A percentile compares a stretch with the other conserved stretches of the same genome.
Evolutionary conservation across 2,888 invertebrate species (phyloP).

Genomic region (Thelaira solivaga): DNA sequence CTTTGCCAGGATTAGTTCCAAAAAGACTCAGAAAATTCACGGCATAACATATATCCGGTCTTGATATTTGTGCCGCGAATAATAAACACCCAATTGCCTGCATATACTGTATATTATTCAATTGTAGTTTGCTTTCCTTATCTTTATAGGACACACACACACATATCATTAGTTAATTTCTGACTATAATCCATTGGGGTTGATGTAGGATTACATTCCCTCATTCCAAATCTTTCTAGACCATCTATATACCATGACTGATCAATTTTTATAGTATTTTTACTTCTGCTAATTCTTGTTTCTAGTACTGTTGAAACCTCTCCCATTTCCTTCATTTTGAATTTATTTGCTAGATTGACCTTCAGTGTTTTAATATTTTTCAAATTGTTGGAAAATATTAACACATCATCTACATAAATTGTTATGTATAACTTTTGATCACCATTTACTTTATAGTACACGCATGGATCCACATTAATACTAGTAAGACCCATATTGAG

Average conservation of each 20-base stretch:
- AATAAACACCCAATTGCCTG: conserved; percentile 44
- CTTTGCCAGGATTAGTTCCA: too few relatives aligned
- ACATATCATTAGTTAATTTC: background rate
- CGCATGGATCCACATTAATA: too few relatives aligned
- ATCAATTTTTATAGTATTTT: too few relatives aligned
- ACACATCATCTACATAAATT: too few relatives aligned
- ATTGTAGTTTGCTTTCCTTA: background rate
- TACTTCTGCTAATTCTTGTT: conserved; percentile 3
- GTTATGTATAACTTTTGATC: too few relatives aligned
- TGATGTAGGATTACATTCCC: conserved; percentile 35
- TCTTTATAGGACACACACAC: too few relatives aligned
- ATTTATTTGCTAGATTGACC: too few relatives aligned
- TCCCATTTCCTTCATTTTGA: conserved; percentile 1
- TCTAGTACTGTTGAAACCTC: conserved; percentile 36
- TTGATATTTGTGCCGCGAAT: conserved; percentile 48
- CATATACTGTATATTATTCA: background rate
- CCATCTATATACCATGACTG: background rate
- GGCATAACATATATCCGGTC: background rate
- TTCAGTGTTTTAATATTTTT: too few relatives aligned
- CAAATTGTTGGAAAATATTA: background rate
- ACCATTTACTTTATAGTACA: too few relatives aligned
- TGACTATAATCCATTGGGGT: conserved; percentile 47
- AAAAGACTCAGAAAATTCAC: too few relatives aligned
- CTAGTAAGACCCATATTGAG: too few relatives aligned
- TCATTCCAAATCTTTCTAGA: conserved; percentile 28